Evolutionary conservation across 2,888 invertebrate species (phyloP).

Genomic region (Ypsolopha sequella): DNA sequence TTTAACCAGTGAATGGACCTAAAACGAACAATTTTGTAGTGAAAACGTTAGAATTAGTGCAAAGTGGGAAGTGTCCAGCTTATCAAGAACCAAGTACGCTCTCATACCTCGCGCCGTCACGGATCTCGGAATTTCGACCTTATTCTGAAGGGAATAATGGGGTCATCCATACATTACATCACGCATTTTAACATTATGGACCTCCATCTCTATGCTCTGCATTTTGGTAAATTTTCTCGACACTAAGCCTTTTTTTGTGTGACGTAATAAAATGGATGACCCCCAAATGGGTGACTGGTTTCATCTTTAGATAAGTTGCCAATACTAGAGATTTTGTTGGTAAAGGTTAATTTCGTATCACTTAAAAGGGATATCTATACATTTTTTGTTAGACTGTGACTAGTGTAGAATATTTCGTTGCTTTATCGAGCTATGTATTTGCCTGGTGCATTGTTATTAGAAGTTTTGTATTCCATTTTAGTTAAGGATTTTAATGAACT

Average conservation of each 20-base stretch:
- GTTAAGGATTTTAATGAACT: slow-evolving; percentile 21
- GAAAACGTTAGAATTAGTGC: slow-evolving; percentile 48
- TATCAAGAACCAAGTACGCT: slow-evolving; percentile 44
- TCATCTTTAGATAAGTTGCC: no score
- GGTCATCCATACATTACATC: no score
- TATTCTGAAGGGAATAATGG: neutral
- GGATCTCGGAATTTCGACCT: slow-evolving; percentile 46
- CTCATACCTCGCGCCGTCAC: slow-evolving; percentile 30
- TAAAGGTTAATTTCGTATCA: slow-evolving; percentile 26
- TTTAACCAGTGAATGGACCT: slow-evolving; percentile 57
- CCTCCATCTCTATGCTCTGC: no score
- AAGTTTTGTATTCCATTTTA: slow-evolving; percentile 46
- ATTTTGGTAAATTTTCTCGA: no score
- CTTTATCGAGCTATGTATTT: slow-evolving; percentile 28
- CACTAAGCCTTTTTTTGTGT: no score
- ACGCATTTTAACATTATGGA: no score
- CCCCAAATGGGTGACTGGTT: no score
- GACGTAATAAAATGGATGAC: no score
- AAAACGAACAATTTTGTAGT: slow-evolving; percentile 44
- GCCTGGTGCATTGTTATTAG: slow-evolving; percentile 54
- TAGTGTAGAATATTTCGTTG: slow-evolving; percentile 24
- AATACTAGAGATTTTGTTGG: neutral
- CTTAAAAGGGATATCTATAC: slow-evolving; percentile 36
- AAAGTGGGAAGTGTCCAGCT: slow-evolving; percentile 34
- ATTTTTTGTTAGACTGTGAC: slow-evolving; percentile 49